Conservation (phyloP, 2,113 vertebrate species). For the Phyllostomus hastatus region DNA sequence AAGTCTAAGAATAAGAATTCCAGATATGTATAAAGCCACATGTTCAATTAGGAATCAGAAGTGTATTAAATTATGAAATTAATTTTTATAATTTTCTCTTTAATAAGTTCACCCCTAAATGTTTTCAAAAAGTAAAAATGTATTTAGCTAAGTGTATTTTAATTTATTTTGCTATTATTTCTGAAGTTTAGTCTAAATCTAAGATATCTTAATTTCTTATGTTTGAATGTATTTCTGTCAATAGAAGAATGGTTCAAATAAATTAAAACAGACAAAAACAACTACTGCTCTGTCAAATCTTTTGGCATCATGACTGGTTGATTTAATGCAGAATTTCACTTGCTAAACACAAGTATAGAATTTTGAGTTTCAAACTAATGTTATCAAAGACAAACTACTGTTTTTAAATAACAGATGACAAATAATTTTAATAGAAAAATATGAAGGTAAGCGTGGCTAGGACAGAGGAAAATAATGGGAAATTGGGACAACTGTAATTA, state of each 20-base stretch:
- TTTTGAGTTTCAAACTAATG: background rate
- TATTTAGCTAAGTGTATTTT: background rate
- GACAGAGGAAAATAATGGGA: too few species aligned
- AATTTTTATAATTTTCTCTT: background rate
- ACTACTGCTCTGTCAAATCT: background rate
- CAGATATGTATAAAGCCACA: background rate
- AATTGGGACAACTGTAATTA: too few species aligned
- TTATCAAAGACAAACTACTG: background rate
- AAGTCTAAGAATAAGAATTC: slow-evolving; percentile 42
- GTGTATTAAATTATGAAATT: background rate
- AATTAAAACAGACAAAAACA: background rate
- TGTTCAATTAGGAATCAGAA: background rate
- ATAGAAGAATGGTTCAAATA: background rate
- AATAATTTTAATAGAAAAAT: background rate
- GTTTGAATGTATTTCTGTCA: background rate
- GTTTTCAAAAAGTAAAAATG: background rate
- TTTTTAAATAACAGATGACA: background rate
- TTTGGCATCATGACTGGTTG: background rate
- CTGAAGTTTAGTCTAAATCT: background rate
- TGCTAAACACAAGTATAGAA: background rate
- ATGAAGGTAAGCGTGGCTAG: too few species aligned
- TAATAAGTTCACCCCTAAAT: background rate
- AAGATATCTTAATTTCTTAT: background rate
- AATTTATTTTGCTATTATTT: background rate
- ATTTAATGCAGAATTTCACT: background rate